phyloP scores from a whole-genome alignment of 2,113 vertebrate species.

The Hypomesus transpacificus region DNA sequence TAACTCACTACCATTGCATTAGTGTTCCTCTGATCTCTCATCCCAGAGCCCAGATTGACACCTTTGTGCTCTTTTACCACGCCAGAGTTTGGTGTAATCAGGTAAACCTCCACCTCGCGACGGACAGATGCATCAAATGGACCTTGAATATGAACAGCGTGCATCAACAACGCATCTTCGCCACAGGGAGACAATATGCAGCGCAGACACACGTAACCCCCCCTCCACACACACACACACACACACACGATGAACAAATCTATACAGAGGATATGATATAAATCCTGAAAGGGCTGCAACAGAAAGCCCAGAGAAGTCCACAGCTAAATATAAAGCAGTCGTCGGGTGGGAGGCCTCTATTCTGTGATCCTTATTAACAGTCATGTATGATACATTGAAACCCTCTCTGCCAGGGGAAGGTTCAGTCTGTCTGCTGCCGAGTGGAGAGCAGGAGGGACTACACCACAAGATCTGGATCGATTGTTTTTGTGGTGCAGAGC shows the following conservation, averaged over 20 bases:
- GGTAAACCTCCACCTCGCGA: constrained; percentile 69
- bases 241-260: background rate
- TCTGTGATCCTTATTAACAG: constrained; percentile 6
- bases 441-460: constrained; percentile 82
- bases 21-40: constrained; percentile 75
- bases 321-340: background rate
- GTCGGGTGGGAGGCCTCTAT: constrained; percentile 5
- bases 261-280: no score
- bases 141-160: constrained; percentile 61
- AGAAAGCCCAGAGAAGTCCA: background rate
- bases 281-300: no score
- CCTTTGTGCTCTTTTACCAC: constrained; percentile 70
- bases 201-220: constrained; percentile 44
- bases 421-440: constrained; percentile 50
- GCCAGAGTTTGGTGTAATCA: constrained; percentile 74
- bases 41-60: constrained; percentile 72
- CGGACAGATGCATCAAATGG: constrained; percentile 70
- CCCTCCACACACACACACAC: background rate
- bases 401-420: constrained; percentile 26
- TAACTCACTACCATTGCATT: constrained; percentile 78
- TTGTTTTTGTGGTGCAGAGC: constrained; percentile 89
- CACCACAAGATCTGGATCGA: constrained; percentile 93
- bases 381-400: constrained; percentile 27
- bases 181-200: constrained; percentile 68
- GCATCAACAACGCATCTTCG: constrained; percentile 60